Base-by-base conservation (phyloP, 2,113 vertebrate species). In the Hymenochirus boettgeri region DNA sequence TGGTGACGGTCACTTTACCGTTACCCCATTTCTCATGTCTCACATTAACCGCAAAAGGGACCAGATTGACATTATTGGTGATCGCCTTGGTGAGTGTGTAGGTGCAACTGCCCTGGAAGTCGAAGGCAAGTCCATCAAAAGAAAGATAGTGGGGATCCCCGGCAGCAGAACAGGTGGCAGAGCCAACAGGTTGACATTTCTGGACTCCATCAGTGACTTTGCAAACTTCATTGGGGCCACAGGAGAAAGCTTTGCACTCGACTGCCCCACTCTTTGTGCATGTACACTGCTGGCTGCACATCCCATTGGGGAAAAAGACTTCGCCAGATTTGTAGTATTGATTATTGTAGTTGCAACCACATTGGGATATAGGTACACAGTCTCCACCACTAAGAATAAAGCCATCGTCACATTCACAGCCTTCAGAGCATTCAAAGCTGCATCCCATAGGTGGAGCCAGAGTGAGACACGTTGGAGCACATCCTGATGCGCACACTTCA, bases 341-440 rank as follows among this genome's bases (percentile, higher is more conserved):
- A 3, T 69, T 71, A 0, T 72, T 52, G 10, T 81, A 62, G 3
- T 71, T 1, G n/a, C 85, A 87, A 35, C 86, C 85, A 1, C 87
- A 90, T 25, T 83, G 31, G 13, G 69, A 62, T 0, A 74, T 62
- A 1, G 65, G 76, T 11, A 85, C 75, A 4, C 86, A 89, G 5
- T 7, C 5, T 6, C 72, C 66, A 48, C 81, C 39, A 10, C 85
- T 86, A 53, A 78, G 74, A 42, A 86, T 75, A 75, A 74, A 78
- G 2, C 80, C 83, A 1, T 82, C 70, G 21, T 89, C 72, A 58
- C 88, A 90, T 29, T 65, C 15, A 26, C 87, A 90, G 19, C 77
- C 76, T 54, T 90, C 86, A 2, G 46, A 35, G 65, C 87, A 89
- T 1, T 8, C n/a, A 8, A 31, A 45, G 1, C 70, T 6, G 63